A percentile compares a stretch with the other conserved stretches of the same genome.
Conservation (phyloP, 2,888 invertebrate genomes). For the Tanypteryx hageni region DNA sequence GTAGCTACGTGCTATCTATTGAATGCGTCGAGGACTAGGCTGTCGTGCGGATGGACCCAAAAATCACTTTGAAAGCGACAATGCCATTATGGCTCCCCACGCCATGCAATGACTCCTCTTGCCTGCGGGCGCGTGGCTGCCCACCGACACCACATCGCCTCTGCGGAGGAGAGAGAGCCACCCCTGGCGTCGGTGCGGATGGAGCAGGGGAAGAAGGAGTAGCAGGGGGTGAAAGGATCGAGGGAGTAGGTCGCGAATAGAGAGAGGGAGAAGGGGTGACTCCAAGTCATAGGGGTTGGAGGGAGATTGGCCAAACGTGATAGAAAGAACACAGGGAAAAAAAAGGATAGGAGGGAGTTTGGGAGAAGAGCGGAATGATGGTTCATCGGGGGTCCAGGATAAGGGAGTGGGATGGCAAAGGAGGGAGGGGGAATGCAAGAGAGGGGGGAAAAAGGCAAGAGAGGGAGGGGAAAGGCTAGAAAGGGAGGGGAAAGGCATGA, state of each 20-base stretch:
- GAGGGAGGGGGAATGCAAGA: background rate
- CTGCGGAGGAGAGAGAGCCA: background rate
- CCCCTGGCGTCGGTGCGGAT: background rate
- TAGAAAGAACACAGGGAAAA: conserved; percentile 44
- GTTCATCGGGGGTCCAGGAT: background rate
- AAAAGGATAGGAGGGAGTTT: background rate
- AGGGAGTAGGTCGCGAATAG: background rate
- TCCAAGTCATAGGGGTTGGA: background rate
- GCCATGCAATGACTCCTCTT: background rate
- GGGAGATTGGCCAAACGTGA: background rate
- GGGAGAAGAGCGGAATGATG: background rate
- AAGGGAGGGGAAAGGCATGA: too few species aligned
- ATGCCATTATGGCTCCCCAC: conserved; percentile 23
- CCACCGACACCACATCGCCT: conserved; percentile 17
- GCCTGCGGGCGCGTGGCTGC: conserved; percentile 16
- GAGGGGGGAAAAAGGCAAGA: background rate
- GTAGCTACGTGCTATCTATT: background rate
- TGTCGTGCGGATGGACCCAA: background rate
- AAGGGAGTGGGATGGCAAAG: background rate
- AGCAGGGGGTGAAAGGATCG: background rate
- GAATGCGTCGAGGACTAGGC: background rate
- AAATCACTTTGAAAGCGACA: conserved; percentile 32
- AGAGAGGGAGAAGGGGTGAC: background rate
- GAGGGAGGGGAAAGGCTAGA: background rate
- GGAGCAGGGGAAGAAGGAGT: background rate